A percentile compares a stretch with the other conserved stretches of the same genome.
These are phyloP conservation scores for Drymonia ruficornis DNA, from an alignment of 2,888 invertebrate genomes.

Conservation along the genomic window DNA sequence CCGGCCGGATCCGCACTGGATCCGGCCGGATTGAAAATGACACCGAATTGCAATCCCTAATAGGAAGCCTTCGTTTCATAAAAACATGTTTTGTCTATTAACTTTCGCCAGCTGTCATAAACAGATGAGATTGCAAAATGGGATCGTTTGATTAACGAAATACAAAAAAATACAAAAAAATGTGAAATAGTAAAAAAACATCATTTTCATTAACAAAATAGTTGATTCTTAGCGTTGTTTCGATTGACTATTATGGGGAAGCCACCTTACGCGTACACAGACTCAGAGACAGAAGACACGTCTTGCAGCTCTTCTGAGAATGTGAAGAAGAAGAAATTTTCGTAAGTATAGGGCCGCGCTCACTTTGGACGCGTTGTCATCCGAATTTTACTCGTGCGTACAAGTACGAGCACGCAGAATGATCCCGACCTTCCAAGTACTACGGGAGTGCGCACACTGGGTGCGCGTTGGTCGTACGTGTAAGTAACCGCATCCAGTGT, in stretches of 20 bases:
- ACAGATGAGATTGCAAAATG: neutral
- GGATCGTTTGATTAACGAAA: neutral
- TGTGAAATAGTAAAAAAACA: neutral
- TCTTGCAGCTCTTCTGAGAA: conserved; percentile 56
- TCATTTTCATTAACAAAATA: neutral
- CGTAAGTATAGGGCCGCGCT: conserved; percentile 47
- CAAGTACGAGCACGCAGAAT: too few species aligned
- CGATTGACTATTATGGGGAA: conserved; percentile 53
- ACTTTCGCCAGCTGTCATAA: neutral
- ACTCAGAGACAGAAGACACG: conserved; percentile 59
- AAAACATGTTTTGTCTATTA: too few species aligned
- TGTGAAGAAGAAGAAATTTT: conserved; percentile 56
- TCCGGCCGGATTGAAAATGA: too few species aligned
- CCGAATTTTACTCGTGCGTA: too few species aligned
- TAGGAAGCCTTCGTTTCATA: too few species aligned
- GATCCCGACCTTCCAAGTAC: too few species aligned
- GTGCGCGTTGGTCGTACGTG: too few species aligned
- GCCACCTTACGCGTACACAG: conserved; percentile 45
- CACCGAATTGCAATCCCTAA: too few species aligned
- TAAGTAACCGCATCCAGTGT: too few species aligned
- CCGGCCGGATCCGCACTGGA: too few species aligned
- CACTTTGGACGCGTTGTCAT: too few species aligned
- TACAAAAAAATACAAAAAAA: neutral
- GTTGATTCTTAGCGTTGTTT: conserved; percentile 7
- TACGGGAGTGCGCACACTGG: too few species aligned